A percentile compares a stretch with the other conserved stretches of the same genome.
phyloP scores from a whole-genome alignment of 2,888 invertebrate genomes.

The Tetranychus piercei region DNA sequence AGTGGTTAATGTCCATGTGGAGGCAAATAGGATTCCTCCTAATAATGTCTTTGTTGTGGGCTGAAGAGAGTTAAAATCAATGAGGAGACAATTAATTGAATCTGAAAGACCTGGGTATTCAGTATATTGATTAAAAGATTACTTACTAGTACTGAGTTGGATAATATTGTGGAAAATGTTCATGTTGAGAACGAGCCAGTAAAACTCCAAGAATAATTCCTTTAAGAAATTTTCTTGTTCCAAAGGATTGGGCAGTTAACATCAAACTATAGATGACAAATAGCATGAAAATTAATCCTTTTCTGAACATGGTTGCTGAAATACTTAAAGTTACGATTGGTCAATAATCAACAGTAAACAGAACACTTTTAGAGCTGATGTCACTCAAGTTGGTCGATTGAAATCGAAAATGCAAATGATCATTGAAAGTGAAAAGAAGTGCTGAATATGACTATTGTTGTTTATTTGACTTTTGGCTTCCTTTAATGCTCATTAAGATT shows the following conservation, averaged over 20 bases:
- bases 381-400: too few relatives aligned
- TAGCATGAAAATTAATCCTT: neutral
- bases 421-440: too few relatives aligned
- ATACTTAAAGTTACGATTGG: too few relatives aligned
- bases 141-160: neutral
- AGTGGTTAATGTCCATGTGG: too few relatives aligned
- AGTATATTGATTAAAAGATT: neutral
- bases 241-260: neutral
- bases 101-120: too few relatives aligned
- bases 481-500: too few relatives aligned
- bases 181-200: neutral
- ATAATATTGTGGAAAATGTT: neutral
- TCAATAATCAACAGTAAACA: too few relatives aligned
- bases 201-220: neutral
- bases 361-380: too few relatives aligned
- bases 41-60: neutral
- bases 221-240: neutral
- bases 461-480: too few relatives aligned
- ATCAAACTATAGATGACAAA: neutral
- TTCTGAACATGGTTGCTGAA: neutral
- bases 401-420: too few relatives aligned
- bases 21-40: too few relatives aligned
- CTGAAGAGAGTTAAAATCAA: neutral
- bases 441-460: too few relatives aligned
- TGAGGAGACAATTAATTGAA: neutral